Evolutionary conservation across 2,797 vertebrate genomes (phyloP), one percentile per base, ranked within the genome.

Genomic region (Cetoscarus ocellatus): DNA sequence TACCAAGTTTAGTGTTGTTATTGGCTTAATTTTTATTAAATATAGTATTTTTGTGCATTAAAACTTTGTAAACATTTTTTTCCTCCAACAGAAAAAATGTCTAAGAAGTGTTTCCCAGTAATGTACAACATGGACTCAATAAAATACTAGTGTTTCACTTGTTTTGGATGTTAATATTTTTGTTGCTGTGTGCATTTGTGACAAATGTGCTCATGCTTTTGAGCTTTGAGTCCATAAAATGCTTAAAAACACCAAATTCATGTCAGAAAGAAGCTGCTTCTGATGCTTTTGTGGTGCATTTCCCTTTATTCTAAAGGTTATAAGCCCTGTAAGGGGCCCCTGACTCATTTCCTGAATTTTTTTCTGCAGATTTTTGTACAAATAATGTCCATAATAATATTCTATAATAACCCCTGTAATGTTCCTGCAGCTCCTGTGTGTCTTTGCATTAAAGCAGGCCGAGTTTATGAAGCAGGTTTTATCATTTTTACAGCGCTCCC

Each of bases 401-500:
- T 67, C 61, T 64, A 49, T 68, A 8, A 77, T 56, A 60, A 27
- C 62, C n/a, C 40, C 43, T 50, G 12, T 67, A 59, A 71, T 52
- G 18, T 39, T 67, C 52, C 15, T 54, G 14, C 19, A 13, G 50
- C 10, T 7, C 3, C 6, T 34, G 63, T 62, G 61, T 60, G 77
- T 58, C 58, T 79, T 71, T 14, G 49, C 44, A 42, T 60, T 63
- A 39, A 53, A 45, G 63, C 47, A 50, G 42, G 43, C 19, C 56
- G 59, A 71, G 50, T 73, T 73, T 76, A 74, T 74, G 61, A 55
- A 39, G 66, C 44, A 9, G 34, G 19, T 57, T 64, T 76, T 70
- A 78, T 76, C 53, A 71, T 57, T 70, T 50, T 45, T 34, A 42
- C 36, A 70, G 51, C 43, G 12, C 64, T 62, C 67, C 73, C 76